These are phyloP conservation scores for Antennarius maculatus DNA, from an alignment of 2,797 vertebrate species.

Conservation along the genomic window DNA sequence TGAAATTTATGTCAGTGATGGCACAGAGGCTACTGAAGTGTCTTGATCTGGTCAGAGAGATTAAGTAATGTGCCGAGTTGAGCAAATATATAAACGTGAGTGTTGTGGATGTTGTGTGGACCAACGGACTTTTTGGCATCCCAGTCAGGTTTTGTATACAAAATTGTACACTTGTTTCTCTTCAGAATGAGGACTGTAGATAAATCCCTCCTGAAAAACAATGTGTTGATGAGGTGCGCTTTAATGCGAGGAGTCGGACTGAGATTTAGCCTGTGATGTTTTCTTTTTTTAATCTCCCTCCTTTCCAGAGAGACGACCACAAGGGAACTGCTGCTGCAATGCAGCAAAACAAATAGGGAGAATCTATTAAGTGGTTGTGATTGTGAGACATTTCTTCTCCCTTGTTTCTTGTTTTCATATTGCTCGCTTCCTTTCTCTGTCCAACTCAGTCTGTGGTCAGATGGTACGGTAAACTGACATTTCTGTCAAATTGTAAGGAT, in stretches of 20 bases:
- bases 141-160: no score
- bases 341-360: conserved; percentile 81
- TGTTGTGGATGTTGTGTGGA: conserved; percentile 5
- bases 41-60: conserved; percentile 49
- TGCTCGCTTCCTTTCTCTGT: background rate
- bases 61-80: conserved; percentile 19
- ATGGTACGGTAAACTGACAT: conserved; percentile 7
- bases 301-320: conserved; percentile 50
- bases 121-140: no score
- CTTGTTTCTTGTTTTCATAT: conserved; percentile 32
- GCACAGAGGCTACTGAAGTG: conserved; percentile 43
- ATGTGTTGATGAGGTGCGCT: background rate
- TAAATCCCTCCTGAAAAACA: background rate
- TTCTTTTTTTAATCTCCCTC: conserved; percentile 37
- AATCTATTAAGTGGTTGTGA: conserved; percentile 67
- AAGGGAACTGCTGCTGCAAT: conserved; percentile 81
- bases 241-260: conserved; percentile 33
- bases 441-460: conserved; percentile 9
- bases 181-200: background rate
- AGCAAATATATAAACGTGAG: conserved; percentile 5
- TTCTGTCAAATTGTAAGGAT: background rate
- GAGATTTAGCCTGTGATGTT: conserved; percentile 22
- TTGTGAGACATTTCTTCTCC: conserved; percentile 25
- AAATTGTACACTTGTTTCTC: no score
- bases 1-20: conserved; percentile 48